A percentile compares a stretch with the other conserved stretches of the same genome.
phyloP scores from a whole-genome alignment of 1,140 invertebrate species.

The Diachasma alloeum region DNA sequence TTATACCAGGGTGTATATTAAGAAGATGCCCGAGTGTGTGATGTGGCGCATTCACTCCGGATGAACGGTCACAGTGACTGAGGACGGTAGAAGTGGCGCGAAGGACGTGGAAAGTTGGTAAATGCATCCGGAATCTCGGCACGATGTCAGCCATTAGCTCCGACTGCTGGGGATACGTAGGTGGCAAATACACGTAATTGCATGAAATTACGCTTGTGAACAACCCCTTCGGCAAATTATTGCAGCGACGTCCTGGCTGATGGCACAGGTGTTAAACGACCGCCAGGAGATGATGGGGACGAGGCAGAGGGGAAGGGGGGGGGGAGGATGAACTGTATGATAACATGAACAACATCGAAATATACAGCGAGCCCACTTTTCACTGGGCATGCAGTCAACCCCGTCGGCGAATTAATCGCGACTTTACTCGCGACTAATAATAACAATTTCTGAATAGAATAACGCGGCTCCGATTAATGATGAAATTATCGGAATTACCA shows the following conservation, averaged over 20 bases:
- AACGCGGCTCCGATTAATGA: slow-evolving; percentile 40
- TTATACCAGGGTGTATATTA: not conserved
- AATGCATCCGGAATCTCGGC: slow-evolving; percentile 35
- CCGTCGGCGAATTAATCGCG: not conserved
- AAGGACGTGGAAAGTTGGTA: not conserved
- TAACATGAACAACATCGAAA: not conserved
- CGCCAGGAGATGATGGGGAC: not conserved
- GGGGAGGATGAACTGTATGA: not conserved
- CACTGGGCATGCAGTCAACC: not conserved
- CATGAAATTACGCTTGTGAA: slow-evolving; percentile 50
- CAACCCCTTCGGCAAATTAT: slow-evolving; percentile 26
- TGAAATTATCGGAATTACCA: slow-evolving; percentile 32
- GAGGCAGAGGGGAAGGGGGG: not conserved
- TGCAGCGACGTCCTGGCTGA: slow-evolving; percentile 13
- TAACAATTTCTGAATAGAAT: slow-evolving; percentile 23
- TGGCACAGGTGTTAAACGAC: slow-evolving; percentile 24
- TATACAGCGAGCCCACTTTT: slow-evolving; percentile 2
- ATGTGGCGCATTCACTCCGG: not conserved
- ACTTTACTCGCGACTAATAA: slow-evolving; percentile 34
- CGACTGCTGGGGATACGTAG: slow-evolving; percentile 11
- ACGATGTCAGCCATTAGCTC: not conserved
- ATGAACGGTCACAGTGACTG: not conserved
- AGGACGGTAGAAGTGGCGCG: not conserved
- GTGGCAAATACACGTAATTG: slow-evolving; percentile 54
- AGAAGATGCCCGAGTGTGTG: not conserved